Base-by-base conservation (phyloP, 2,888 invertebrate species). In the Cheilosia pagana region DNA sequence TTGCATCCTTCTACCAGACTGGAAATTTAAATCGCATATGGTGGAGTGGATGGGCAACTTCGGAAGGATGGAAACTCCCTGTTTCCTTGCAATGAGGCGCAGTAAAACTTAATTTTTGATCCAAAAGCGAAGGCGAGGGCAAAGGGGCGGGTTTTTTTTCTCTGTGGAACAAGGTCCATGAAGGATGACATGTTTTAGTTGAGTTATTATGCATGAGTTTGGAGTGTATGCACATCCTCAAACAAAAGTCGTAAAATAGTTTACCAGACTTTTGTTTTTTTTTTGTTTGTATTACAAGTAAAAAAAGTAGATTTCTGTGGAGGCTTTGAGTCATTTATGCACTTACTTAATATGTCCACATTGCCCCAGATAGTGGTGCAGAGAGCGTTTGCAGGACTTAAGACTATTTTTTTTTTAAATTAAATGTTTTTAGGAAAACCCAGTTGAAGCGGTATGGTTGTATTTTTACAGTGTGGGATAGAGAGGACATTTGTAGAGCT, bases 41-140 rank as follows among this genome's bases (percentile, higher is more conserved):
- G 59, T 57, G 39, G 50, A 50, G 14, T 12, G 14, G 21, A 16
- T 10, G 21, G 21, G 55, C 14, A 31, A 14, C 6, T 43, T 39
- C 23, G 65, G 71, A 55, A 28, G 67, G 43, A 43, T 28, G 43
- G 19, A 53, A 67, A 53, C 41, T 43, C 43, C 19, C 28, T 31
- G 25, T 48, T 63, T 63, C 35, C 63, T 50, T 63, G 35, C 28
- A 63, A n/a, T 35, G n/a, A 16, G 55, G 12, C 57, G 16, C 23
- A 52, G 52, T 65, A 52, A 65, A 52, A 65, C 65, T 65, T 65
- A 65, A 65, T 50, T 65, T 65, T 25, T 16, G 39, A 39, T 59
- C 19, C 12, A 3, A 25, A 21, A 19, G n/a, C 28, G 53, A 31
- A 31, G 12, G 43, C 19, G 28, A 28, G 25, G 12, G 43, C 16